Base-by-base conservation (phyloP, 2,888 invertebrate genomes). In the Tetramorium bicarinatum region DNA sequence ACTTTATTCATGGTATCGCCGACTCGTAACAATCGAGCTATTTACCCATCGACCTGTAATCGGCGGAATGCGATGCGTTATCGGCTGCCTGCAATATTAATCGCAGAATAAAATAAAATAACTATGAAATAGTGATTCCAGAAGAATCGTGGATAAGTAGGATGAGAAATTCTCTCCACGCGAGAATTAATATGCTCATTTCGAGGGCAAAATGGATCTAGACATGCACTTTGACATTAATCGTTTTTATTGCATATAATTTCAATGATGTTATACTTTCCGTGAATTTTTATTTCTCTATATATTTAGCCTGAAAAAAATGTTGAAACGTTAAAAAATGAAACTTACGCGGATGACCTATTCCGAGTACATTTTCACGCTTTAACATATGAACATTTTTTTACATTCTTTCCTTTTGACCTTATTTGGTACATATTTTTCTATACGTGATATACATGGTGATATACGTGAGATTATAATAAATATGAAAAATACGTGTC, bases 261-360 rank as follows among this genome's bases (percentile, higher is more conserved):
- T 56, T 18, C 25, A 41, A 15, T 41, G 18, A 25, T 41, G 41
- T 59, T 72, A 13, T 72, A 13, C 59, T 56, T 56, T 72, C 59
- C 11, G 18, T 7, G 41, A 56, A 72, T 41, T 74, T 74, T 61
- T 74, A 74, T 61, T 74, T 61, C 3, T n/a, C 44, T 74, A 61
- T 74, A 29, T 74, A 74, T 74, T 74, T 44, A 74, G 25, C 62
- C 29, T 25, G 74, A 62, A 72, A 74, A 52, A 54, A 72, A 54
- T n/a, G n/a, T 34, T 34, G 29, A 34, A 34, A 34, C 74, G n/a
- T 72, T 18, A 61, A 41, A 74, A 74, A 61, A 74, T 74, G 25
- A 61, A 29, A 61, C 41, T 74, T 11, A 29, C 25, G 18, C 41
- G 72, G 18, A 25, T 72, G 74, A 74, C 62, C 74, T 74, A 61